Base-by-base conservation (phyloP, 2,888 invertebrate genomes). In the Leptura quadrifasciata region DNA sequence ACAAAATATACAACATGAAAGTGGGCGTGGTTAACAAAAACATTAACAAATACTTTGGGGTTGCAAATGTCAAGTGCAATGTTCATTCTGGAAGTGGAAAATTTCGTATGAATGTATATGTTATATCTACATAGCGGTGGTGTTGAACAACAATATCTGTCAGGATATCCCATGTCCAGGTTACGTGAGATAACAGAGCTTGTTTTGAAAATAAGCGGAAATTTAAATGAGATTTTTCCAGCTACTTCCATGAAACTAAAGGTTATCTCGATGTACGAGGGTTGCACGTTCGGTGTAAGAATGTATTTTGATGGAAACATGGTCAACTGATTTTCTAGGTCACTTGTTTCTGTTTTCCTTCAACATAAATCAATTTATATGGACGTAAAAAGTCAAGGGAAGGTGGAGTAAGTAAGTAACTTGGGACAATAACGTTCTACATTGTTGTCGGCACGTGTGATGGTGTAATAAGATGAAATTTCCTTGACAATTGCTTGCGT, bases 41-140 rank as follows among this genome's bases (percentile, higher is more conserved):
- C 47, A 47, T 15, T 47, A 47, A 47, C 47, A 47, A 47, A 47
- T 5, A 47, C n/a, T 47, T 47, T 47, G 47, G 47, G 47, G 47
- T 47, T 47, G 47, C 47, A 47, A 47, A n/a, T 47, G n/a, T 47
- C 47, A 47, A n/a, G 47, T 47, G 47, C 47, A 47, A 47, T 47
- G 15, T 47, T 47, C 47, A 47, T 47, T 47, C 47, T 47, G 47
- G n/a, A n/a, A 47, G 47, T 47, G 47, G 47, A 47, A 47, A 47
- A 47, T n/a, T 47, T n/a, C 47, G 47, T 47, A 47, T 31, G 8
- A 31, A 31, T 31, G 6, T 31, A 31, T 6, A 31, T 47, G 47
- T 47, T 47, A n/a, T 47, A 47, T 47, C 15, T 47, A 47, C 47
- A 47, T 47, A n/a, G 47, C 39, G 39, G 39, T 39, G 39, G 12